Conservation (phyloP, 2,113 vertebrate genomes). For the Proteles cristata region DNA sequence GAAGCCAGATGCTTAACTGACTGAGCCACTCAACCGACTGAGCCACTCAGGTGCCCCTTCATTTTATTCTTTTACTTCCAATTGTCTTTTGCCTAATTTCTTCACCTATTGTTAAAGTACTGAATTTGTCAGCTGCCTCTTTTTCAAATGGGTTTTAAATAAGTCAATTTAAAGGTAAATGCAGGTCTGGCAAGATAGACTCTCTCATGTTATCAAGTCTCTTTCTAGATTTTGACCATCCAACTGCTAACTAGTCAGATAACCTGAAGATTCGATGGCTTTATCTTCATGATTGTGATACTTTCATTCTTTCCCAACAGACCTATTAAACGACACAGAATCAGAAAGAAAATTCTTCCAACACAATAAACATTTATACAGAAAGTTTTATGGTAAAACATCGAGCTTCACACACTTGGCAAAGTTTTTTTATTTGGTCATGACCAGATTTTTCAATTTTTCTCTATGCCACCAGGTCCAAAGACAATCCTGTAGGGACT, state of each 20-base stretch:
- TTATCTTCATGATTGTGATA: not conserved
- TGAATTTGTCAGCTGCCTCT: not conserved
- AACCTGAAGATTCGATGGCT: not conserved
- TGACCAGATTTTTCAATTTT: not conserved
- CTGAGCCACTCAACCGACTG: too few relatives aligned
- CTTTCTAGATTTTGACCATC: not conserved
- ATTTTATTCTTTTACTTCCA: not conserved
- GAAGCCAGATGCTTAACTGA: too few relatives aligned
- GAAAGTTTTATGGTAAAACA: not conserved
- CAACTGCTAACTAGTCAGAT: not conserved
- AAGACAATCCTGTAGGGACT: not conserved
- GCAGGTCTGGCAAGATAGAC: not conserved
- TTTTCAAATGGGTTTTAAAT: conserved; percentile 8
- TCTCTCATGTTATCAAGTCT: not conserved
- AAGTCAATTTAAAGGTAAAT: conserved; percentile 24
- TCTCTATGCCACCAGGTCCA: not conserved
- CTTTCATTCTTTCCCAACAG: not conserved
- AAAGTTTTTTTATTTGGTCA: conserved; percentile 19
- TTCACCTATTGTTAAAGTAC: conserved; percentile 9
- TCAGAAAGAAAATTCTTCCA: conserved; percentile 37
- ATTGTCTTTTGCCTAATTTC: not conserved
- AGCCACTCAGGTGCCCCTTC: not conserved
- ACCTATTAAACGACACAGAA: not conserved
- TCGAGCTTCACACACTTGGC: not conserved
- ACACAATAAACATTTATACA: not conserved